Conservation (phyloP, 2,797 vertebrate genomes). For the Aythya fuligula region DNA sequence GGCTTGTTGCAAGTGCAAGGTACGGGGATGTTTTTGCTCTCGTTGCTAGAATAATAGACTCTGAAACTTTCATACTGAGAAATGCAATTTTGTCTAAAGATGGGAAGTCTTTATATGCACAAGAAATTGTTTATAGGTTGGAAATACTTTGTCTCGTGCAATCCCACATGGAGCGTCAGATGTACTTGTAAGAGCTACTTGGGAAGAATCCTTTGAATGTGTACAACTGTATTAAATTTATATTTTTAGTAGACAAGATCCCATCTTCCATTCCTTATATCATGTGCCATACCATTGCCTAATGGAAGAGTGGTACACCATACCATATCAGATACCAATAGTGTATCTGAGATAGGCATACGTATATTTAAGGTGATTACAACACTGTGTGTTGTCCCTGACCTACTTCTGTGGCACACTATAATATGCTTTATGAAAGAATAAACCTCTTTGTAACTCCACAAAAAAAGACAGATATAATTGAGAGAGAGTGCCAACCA, state of each 20-base stretch:
- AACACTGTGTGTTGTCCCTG: neutral
- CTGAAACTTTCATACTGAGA: neutral
- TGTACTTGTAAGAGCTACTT: accelerated
- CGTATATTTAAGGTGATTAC: slow-evolving; percentile 13
- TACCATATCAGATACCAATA: neutral
- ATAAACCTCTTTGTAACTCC: neutral
- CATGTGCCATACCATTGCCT: neutral
- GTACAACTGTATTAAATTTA: neutral
- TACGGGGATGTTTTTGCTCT: neutral
- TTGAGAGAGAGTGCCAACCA: neutral
- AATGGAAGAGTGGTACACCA: neutral
- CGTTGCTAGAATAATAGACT: accelerated
- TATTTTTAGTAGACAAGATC: neutral
- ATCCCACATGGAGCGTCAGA: accelerated
- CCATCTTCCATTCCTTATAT: neutral
- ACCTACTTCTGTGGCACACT: neutral
- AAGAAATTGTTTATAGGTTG: accelerated
- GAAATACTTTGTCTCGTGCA: neutral
- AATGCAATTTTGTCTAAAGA: neutral
- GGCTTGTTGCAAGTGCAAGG: neutral
- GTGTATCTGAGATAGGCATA: neutral
- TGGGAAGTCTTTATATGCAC: accelerated
- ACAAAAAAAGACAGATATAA: neutral
- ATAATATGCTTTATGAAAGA: neutral
- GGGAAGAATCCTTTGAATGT: neutral